A percentile compares a stretch with the other conserved stretches of the same genome.
Evolutionary conservation across 2,113 vertebrate species (phyloP).

Genomic region (Bostrychus sinensis): DNA sequence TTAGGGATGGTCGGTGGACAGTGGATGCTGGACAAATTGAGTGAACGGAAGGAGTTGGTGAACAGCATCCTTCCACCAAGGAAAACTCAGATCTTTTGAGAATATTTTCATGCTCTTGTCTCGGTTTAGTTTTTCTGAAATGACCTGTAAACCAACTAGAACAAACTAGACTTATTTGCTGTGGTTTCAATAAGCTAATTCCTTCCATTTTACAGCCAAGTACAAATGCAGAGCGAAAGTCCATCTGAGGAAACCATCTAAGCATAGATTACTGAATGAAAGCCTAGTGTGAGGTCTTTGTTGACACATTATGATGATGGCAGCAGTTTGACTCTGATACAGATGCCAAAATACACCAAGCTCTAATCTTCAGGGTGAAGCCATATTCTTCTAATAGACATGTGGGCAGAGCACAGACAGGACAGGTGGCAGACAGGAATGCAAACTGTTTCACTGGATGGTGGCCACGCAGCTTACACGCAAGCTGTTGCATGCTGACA

Average conservation of each 20-base stretch:
- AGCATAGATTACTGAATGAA: slow-evolving; percentile 22
- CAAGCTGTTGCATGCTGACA: slow-evolving; percentile 57
- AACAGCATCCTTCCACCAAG: too few species aligned
- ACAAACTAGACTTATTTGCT: too few species aligned
- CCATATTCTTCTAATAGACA: slow-evolving; percentile 52
- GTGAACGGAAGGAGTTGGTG: too few species aligned
- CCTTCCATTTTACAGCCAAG: not conserved
- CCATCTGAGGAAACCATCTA: not conserved
- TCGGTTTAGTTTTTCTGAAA: too few species aligned
- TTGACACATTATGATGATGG: slow-evolving; percentile 33
- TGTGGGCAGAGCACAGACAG: slow-evolving; percentile 44
- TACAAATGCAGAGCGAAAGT: slow-evolving; percentile 2
- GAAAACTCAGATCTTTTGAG: too few species aligned
- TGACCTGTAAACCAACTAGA: too few species aligned
- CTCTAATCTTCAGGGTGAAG: slow-evolving; percentile 44
- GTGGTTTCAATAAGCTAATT: too few species aligned
- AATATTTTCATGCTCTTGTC: too few species aligned
- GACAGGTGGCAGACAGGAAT: slow-evolving; percentile 52
- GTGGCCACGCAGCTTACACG: slow-evolving; percentile 43
- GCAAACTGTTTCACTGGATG: slow-evolving; percentile 53
- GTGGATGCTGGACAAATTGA: too few species aligned
- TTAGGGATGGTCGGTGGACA: too few species aligned
- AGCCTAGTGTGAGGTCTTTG: slow-evolving; percentile 1
- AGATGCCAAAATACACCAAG: slow-evolving; percentile 39
- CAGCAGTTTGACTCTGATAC: slow-evolving; percentile 32